Percentiles rank a stretch among this genome's conserved stretches.
These are phyloP conservation scores for Tupaia chinensis DNA, from an alignment of 2,113 vertebrate genomes.

Conservation along the genomic window DNA sequence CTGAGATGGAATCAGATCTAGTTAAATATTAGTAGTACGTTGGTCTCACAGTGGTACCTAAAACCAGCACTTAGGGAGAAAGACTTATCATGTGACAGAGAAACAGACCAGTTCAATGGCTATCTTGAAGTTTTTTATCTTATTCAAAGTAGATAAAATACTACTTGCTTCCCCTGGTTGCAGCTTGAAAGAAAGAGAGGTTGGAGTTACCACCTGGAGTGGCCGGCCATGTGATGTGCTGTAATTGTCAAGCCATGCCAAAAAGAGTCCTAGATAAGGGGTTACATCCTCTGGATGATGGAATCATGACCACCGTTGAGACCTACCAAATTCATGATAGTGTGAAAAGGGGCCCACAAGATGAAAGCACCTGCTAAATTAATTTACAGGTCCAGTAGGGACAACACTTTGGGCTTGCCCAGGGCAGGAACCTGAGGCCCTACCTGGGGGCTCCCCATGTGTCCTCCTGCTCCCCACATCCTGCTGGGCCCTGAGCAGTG, in stretches of 20 bases:
- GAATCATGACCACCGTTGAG: accelerated
- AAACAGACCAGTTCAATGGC: not conserved
- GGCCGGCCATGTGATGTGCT: not conserved
- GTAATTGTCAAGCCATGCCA: not conserved
- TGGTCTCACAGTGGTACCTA: not conserved
- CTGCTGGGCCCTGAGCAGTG: not conserved
- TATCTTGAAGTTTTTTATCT: not conserved
- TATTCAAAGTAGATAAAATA: not conserved
- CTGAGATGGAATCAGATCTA: not conserved
- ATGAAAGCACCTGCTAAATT: accelerated
- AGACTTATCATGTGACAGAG: not conserved
- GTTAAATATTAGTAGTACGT: not conserved
- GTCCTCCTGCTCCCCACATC: accelerated
- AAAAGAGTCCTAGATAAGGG: not conserved
- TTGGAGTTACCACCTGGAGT: too few relatives aligned
- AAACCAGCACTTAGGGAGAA: not conserved
- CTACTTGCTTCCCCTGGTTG: not conserved
- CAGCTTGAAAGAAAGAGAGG: not conserved
- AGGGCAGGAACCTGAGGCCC: too few relatives aligned
- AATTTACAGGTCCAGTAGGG: accelerated
- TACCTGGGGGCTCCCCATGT: accelerated
- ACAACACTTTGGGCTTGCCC: accelerated
- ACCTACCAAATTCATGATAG: accelerated
- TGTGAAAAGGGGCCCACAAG: too few relatives aligned
- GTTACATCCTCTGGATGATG: accelerated